These are phyloP conservation scores for Microhierax caerulescens DNA, from an alignment of 2,797 vertebrate genomes.

Conservation along the genomic window DNA sequence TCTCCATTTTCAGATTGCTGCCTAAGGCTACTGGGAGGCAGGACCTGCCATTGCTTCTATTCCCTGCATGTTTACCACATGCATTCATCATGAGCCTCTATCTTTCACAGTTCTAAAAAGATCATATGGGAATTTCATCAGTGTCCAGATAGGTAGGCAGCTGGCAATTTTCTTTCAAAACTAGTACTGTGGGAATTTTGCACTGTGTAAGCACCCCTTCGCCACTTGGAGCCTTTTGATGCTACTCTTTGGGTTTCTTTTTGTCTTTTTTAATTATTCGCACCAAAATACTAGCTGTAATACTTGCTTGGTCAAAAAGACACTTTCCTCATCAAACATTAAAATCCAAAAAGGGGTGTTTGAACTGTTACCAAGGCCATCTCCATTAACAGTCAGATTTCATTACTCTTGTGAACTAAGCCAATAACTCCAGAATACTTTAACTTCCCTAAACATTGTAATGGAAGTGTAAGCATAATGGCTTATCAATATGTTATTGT, in stretches of 20 bases:
- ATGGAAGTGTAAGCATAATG: neutral
- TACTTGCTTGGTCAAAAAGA: neutral
- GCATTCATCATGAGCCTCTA: neutral
- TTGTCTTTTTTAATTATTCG: neutral
- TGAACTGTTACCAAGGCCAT: neutral
- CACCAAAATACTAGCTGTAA: neutral
- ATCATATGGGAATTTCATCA: neutral
- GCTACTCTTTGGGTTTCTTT: neutral
- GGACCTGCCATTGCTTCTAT: neutral
- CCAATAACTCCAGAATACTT: neutral
- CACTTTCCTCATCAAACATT: neutral
- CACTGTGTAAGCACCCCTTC: neutral
- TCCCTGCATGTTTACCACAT: neutral
- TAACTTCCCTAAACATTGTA: neutral
- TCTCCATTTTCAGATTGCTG: neutral
- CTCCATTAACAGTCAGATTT: neutral
- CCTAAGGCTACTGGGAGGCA: neutral
- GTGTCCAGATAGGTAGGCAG: neutral
- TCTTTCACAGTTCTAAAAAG: neutral
- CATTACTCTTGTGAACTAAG: neutral
- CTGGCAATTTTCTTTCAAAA: neutral
- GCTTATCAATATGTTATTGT: neutral
- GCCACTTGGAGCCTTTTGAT: neutral
- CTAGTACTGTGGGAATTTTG: neutral
- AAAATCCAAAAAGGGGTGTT: neutral